These are phyloP conservation scores for Metopia argyrocephala DNA, from an alignment of 2,888 invertebrate species.

Conservation along the genomic window DNA sequence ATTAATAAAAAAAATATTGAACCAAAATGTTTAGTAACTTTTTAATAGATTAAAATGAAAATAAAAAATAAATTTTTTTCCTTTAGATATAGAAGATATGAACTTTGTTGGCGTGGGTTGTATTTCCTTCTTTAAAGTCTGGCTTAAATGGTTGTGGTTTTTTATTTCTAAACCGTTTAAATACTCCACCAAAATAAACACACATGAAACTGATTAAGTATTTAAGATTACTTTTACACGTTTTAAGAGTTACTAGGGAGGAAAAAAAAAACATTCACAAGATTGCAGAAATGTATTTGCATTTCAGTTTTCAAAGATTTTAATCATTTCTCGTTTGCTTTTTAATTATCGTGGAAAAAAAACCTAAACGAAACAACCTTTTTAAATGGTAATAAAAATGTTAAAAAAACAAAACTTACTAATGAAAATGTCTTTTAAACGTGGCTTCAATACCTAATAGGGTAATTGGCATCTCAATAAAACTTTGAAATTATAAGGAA, in stretches of 20 bases:
- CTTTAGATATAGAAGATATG: no score
- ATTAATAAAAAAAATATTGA: no score
- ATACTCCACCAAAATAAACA: conserved; percentile 40
- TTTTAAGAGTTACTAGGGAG: conserved; percentile 24
- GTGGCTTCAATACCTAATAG: no score
- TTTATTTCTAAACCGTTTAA: conserved; percentile 42
- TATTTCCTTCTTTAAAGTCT: conserved; percentile 6
- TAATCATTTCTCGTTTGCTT: conserved; percentile 49
- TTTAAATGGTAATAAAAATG: conserved; percentile 50
- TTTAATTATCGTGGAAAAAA: conserved; percentile 50
- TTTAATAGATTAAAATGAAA: no score
- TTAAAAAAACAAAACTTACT: conserved; percentile 11
- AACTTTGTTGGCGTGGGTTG: conserved; percentile 53
- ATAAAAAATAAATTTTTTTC: no score
- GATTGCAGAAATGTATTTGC: conserved; percentile 29
- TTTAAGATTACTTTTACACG: conserved; percentile 56
- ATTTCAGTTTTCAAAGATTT: conserved; percentile 43
- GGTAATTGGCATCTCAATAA: no score
- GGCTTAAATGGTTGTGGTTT: conserved; percentile 30
- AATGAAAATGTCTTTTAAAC: background rate
- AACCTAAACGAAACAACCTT: background rate
- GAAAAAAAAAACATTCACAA: conserved; percentile 1
- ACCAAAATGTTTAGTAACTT: no score
- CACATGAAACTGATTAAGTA: conserved; percentile 57
- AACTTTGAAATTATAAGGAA: no score